Percentiles rank a stretch among this genome's conserved stretches.
Evolutionary conservation across 2,113 vertebrate species (phyloP).

Genomic region (Poeciliopsis retropinna): DNA sequence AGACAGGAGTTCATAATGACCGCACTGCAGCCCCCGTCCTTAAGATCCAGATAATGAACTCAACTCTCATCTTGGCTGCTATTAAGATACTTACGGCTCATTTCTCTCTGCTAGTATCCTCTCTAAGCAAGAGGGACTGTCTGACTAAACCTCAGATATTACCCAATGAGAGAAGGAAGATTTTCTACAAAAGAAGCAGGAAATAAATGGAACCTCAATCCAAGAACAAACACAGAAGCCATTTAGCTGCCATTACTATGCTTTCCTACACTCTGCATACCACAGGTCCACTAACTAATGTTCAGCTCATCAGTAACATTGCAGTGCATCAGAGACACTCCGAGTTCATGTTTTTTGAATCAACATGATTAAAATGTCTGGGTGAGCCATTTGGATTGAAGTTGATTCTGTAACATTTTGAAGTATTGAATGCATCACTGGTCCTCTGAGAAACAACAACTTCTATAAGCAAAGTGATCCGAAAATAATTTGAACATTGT

Average conservation of each 20-base stretch:
- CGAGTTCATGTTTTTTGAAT: neutral
- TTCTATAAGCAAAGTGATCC: neutral
- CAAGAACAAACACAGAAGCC: neutral
- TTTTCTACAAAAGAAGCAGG: neutral
- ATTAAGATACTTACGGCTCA: neutral
- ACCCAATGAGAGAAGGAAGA: neutral
- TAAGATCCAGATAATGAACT: neutral
- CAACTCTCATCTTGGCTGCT: neutral
- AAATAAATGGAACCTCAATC: neutral
- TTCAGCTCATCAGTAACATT: neutral
- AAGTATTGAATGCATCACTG: neutral
- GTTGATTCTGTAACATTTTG: neutral
- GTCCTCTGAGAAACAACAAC: neutral
- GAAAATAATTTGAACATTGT: neutral
- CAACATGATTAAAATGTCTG: neutral
- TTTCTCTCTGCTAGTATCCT: neutral
- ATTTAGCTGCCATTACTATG: neutral
- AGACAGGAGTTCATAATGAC: neutral
- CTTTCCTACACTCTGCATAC: neutral
- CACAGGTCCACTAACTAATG: neutral
- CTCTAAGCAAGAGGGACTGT: neutral
- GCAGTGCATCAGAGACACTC: no score
- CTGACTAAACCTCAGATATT: neutral
- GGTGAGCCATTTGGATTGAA: neutral
- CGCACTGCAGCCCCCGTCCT: neutral